Conservation (phyloP, 2,888 invertebrate species). For the Aquatica leii region DNA sequence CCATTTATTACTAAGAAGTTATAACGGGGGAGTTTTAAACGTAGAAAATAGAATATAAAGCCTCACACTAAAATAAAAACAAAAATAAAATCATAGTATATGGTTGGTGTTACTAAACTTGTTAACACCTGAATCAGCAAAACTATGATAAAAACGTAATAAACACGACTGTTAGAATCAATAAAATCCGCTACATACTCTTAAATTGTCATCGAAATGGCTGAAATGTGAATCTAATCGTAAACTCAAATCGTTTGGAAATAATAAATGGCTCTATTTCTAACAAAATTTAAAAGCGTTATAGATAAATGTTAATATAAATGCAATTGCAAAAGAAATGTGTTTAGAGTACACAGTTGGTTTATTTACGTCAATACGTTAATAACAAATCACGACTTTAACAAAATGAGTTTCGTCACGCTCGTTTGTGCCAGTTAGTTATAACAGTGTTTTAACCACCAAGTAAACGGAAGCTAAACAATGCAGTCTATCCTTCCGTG, state of each 20-base stretch:
- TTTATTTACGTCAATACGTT: slow-evolving; percentile 3
- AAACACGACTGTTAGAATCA: slow-evolving; percentile 5
- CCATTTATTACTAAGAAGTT: too few species aligned
- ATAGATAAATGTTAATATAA: slow-evolving; percentile 1
- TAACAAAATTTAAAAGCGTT: slow-evolving; percentile 21
- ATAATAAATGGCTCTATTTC: slow-evolving; percentile 35
- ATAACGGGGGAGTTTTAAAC: too few species aligned
- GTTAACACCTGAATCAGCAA: too few species aligned
- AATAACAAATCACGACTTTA: slow-evolving; percentile 49
- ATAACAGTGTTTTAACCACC: slow-evolving; percentile 51
- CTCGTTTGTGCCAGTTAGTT: slow-evolving; percentile 53
- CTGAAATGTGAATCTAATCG: slow-evolving; percentile 36
- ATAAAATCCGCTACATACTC: slow-evolving; percentile 15
- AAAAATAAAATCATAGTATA: too few species aligned
- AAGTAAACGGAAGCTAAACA: slow-evolving; percentile 54
- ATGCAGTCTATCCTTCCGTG: slow-evolving; percentile 53
- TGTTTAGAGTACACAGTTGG: too few species aligned
- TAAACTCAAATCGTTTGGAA: slow-evolving; percentile 34
- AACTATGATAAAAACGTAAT: too few species aligned
- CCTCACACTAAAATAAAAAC: too few species aligned
- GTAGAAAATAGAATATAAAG: too few species aligned
- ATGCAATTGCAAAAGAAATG: too few species aligned
- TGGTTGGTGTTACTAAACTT: too few species aligned
- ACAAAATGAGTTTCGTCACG: slow-evolving; percentile 48
- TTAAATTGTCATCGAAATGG: slow-evolving; percentile 33